Evolutionary conservation across 2,113 vertebrate species (phyloP).

Genomic region (Equus quagga): DNA sequence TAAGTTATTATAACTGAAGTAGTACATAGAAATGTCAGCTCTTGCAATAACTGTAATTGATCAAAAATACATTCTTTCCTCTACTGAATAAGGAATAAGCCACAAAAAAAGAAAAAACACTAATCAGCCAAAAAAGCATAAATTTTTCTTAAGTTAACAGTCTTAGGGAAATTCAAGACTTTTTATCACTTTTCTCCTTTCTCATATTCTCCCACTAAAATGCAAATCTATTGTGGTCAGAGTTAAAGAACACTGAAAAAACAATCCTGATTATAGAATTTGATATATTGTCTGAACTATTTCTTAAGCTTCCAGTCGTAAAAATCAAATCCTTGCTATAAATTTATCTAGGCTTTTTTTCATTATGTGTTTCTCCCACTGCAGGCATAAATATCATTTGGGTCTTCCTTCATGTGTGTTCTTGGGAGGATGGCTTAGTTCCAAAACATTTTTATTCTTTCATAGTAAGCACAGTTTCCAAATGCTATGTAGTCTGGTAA

Average conservation of each 20-base stretch:
- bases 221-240: not conserved
- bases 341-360: slow-evolving; percentile 16
- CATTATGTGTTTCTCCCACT: not conserved
- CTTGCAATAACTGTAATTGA: slow-evolving; percentile 38
- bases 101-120: not conserved
- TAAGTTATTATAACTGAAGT: slow-evolving; percentile 34
- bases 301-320: slow-evolving; percentile 64
- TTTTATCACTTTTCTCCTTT: not conserved
- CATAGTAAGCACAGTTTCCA: slow-evolving; percentile 53
- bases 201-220: slow-evolving; percentile 5
- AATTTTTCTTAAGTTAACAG: not conserved
- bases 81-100: not conserved
- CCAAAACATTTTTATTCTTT: slow-evolving; percentile 53
- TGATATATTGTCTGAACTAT: not conserved
- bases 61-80: not conserved
- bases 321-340: slow-evolving; percentile 59
- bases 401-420: slow-evolving; percentile 57
- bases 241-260: slow-evolving; percentile 1
- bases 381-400: not conserved
- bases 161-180: slow-evolving; percentile 61
- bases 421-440: slow-evolving; percentile 41
- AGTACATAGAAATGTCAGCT: not conserved
- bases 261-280: not conserved
- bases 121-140: not conserved
- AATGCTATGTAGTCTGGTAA: slow-evolving; percentile 35